A percentile compares a stretch with the other conserved stretches of the same genome.
Conservation (phyloP, 2,113 vertebrate genomes). For the Excalfactoria chinensis region DNA sequence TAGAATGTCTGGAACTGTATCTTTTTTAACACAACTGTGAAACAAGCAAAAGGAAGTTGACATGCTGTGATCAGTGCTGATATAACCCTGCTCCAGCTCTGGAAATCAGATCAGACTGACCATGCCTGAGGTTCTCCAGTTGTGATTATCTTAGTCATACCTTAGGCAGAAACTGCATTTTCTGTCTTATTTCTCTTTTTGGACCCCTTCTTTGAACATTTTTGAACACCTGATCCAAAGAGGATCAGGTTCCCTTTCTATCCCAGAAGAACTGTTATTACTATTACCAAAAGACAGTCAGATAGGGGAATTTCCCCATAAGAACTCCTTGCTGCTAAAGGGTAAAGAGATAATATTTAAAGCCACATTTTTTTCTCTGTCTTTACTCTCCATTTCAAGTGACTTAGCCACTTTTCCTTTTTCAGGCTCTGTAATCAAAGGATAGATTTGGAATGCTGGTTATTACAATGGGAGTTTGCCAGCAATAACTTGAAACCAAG, state of each 20-base stretch:
- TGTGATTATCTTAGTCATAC: background rate
- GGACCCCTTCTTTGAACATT: background rate
- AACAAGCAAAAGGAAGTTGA: background rate
- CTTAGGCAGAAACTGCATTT: background rate
- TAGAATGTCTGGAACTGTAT: accelerated
- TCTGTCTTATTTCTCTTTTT: background rate
- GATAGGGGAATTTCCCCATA: background rate
- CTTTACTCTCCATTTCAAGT: background rate
- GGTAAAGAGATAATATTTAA: background rate
- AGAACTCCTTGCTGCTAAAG: background rate
- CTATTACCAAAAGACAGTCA: background rate
- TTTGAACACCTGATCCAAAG: background rate
- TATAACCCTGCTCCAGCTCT: background rate
- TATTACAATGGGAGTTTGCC: background rate
- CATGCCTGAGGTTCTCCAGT: background rate
- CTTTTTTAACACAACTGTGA: background rate
- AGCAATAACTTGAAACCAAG: constrained; percentile 47
- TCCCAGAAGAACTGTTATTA: background rate
- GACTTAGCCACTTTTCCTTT: background rate
- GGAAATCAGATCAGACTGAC: background rate
- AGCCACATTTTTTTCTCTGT: background rate
- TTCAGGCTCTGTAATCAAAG: background rate
- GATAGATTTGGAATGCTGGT: background rate
- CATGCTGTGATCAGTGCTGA: background rate
- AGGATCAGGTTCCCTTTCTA: background rate